Evolutionary conservation across 1,140 invertebrate species (phyloP), one percentile per base, ranked within the genome.

Genomic region (Rhopalosiphum maidis): DNA sequence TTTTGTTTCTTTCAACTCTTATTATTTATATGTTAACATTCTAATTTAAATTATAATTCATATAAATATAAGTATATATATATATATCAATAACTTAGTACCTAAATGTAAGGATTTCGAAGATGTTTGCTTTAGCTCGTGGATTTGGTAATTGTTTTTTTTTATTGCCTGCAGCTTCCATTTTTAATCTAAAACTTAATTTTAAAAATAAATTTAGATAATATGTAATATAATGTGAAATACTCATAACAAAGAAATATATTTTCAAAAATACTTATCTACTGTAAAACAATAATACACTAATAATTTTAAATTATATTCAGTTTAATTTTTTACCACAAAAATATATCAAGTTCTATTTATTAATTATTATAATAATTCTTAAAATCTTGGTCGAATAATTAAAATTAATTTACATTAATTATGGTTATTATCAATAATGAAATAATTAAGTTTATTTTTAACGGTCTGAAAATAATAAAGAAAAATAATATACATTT

Each of bases 61-160:
- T 41, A 41, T 41, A 41, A 2, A 41, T 41, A 41, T 41, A n/a
- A n/a, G n/a, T n/a, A n/a, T n/a, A n/a, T n/a, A n/a, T 37, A 37
- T 37, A 41, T 41, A 41, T 4, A 41, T 41, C 3, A 41, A 51
- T 51, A 51, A 3, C n/a, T n/a, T 77, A 77, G 30, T 95, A 96
- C 96, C 95, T 94, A 94, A 96, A 96, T 93, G 96, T 96, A 55
- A 96, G 94, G 88, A 94, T 95, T 94, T 96, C 96, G 35, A 96
- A 93, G 94, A 95, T 95, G 95, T 96, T 96, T n/a, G 96, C 96
- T 94, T 94, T 95, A 94, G 95, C 95, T 94, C 96, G 94, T 8
- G 96, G 96, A 95, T 96, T 96, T 93, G 95, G 95, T 54, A 94
- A 95, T 92, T 95, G 95, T 91, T 96, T 41, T 85, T 37, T 95